phyloP scores from a whole-genome alignment of 1,140 invertebrate genomes.

The Zaprionus gabonicus region DNA sequence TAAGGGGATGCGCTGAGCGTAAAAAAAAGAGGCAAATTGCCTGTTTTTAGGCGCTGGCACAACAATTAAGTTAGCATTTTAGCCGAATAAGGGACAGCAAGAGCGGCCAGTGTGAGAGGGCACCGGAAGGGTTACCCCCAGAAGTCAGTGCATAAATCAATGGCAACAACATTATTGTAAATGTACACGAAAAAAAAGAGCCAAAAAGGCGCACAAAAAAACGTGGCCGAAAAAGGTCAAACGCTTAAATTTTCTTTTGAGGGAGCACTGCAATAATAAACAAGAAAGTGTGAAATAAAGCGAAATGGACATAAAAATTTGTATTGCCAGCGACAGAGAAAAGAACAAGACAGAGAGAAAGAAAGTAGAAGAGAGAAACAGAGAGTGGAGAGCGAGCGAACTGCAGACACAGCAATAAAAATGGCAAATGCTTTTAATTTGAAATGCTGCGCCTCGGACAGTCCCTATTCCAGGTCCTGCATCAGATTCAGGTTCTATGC shows the following conservation, averaged over 20 bases:
- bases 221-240: slow-evolving; percentile 58
- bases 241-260: slow-evolving; percentile 63
- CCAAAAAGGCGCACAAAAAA: slow-evolving; percentile 4
- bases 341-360: background rate
- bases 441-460: slow-evolving; percentile 65
- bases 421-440: slow-evolving; percentile 77
- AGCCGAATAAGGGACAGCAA: slow-evolving; percentile 58
- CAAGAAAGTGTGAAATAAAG: slow-evolving; percentile 82
- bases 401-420: slow-evolving; percentile 79
- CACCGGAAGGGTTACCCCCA: slow-evolving; percentile 11
- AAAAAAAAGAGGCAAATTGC: slow-evolving; percentile 65
- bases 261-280: slow-evolving; percentile 71
- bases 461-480: slow-evolving; percentile 10
- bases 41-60: slow-evolving; percentile 66
- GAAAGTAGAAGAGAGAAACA: slow-evolving; percentile 9
- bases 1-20: slow-evolving; percentile 39
- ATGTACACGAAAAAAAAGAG: slow-evolving; percentile 37
- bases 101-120: background rate
- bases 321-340: slow-evolving; percentile 46
- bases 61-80: slow-evolving; percentile 80
- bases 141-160: slow-evolving; percentile 71
- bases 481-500: slow-evolving; percentile 20
- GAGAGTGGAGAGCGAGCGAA: slow-evolving; percentile 38
- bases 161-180: slow-evolving; percentile 78
- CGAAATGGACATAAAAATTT: slow-evolving; percentile 80